Evolutionary conservation across 1,140 invertebrate genomes (phyloP).

Genomic region (Tetraneura akinire): DNA sequence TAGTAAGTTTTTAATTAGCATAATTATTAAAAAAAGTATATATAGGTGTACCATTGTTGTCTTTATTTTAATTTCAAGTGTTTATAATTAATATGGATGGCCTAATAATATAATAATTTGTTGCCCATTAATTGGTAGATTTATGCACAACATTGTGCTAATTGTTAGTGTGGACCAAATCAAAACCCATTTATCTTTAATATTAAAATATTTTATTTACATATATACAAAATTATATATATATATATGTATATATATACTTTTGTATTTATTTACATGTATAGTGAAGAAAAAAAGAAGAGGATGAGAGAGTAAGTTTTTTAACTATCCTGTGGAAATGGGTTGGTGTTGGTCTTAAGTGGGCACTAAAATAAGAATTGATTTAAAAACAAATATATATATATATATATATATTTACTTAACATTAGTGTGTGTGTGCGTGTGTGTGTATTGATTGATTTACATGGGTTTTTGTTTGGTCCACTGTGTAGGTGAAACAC

Average conservation of each 20-base stretch:
- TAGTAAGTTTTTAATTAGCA: too few relatives aligned
- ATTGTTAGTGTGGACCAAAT: constrained; percentile 50
- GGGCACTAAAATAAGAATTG: constrained; percentile 48
- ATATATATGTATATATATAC: constrained; percentile 11
- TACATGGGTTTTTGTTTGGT: constrained; percentile 75
- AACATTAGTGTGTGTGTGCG: constrained; percentile 17
- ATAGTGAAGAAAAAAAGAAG: constrained; percentile 15
- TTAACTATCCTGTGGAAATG: constrained; percentile 22
- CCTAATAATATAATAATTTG: neutral
- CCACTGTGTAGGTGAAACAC: constrained; percentile 80
- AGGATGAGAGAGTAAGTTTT: constrained; percentile 34
- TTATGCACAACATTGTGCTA: constrained; percentile 39
- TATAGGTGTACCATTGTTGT: constrained; percentile 44
- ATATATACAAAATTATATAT: neutral
- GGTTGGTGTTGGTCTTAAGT: constrained; percentile 44
- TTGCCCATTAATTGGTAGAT: constrained; percentile 11
- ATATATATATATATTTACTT: constrained; percentile 15
- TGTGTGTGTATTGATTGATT: constrained; percentile 46
- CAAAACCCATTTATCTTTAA: constrained; percentile 43
- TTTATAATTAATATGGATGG: neutral
- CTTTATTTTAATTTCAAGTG: constrained; percentile 31
- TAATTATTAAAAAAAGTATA: neutral
- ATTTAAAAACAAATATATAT: neutral
- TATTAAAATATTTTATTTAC: too few relatives aligned
- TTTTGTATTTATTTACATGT: constrained; percentile 11